These are phyloP conservation scores for Opisthograptis luteolata DNA, from an alignment of 2,888 invertebrate genomes.

Conservation along the genomic window DNA sequence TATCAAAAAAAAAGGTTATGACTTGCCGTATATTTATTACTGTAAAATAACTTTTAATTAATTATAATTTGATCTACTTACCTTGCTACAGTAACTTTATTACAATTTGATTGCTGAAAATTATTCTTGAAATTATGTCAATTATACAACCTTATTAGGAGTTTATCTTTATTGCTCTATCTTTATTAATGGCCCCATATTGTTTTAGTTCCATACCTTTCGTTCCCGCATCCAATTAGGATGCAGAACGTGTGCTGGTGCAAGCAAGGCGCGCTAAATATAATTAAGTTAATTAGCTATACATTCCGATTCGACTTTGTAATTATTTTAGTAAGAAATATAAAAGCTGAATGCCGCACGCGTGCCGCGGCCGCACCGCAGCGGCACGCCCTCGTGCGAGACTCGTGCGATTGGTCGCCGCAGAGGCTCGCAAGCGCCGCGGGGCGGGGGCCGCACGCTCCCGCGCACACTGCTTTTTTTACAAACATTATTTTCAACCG, in stretches of 20 bases:
- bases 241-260: constrained; percentile 42
- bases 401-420: constrained; percentile 54
- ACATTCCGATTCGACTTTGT: constrained; percentile 55
- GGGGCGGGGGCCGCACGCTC: constrained; percentile 48
- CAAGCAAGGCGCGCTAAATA: constrained; percentile 49
- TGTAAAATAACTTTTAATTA: constrained; percentile 10
- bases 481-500: constrained; percentile 56
- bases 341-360: constrained; percentile 9
- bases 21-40: constrained; percentile 6
- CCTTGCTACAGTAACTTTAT: constrained; percentile 16
- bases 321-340: constrained; percentile 64
- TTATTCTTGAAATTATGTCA: constrained; percentile 15
- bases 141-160: constrained; percentile 12
- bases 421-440: constrained; percentile 42
- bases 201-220: constrained; percentile 11
- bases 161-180: constrained; percentile 13
- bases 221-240: constrained; percentile 48
- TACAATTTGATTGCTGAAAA: constrained; percentile 5
- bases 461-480: constrained; percentile 53
- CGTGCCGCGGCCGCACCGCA: constrained; percentile 23
- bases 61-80: constrained; percentile 2
- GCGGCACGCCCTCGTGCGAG: constrained; percentile 52
- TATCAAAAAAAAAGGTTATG: constrained; percentile 6
- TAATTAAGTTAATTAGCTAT: constrained; percentile 71
- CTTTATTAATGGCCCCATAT: constrained; percentile 19